A percentile compares a stretch with the other conserved stretches of the same genome.
These are phyloP conservation scores for Teleiodes luculella DNA, from an alignment of 2,888 invertebrate genomes.

Conservation along the genomic window DNA sequence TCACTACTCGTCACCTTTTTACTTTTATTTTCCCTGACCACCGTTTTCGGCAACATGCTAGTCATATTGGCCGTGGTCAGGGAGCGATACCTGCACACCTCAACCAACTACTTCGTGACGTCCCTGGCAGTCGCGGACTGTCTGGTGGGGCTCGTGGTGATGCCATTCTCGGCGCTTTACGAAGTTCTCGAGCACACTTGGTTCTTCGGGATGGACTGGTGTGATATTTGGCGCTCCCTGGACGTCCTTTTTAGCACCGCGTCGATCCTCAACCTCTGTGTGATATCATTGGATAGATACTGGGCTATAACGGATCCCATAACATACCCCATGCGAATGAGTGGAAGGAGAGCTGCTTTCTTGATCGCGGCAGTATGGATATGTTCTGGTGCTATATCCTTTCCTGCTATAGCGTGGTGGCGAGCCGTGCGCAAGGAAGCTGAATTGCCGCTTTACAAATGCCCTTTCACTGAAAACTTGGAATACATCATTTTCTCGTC, in stretches of 20 bases:
- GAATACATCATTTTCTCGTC: constrained; percentile 98
- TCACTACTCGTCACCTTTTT: constrained; percentile 89
- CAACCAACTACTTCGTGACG: constrained; percentile 98
- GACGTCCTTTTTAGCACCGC: constrained; percentile 99
- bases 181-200: constrained; percentile 93
- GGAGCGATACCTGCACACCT: constrained; percentile 96
- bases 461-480: constrained; percentile 97
- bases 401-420: constrained; percentile 99
- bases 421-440: constrained; percentile 90
- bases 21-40: constrained; percentile 92
- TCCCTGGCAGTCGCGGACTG: constrained; percentile 98
- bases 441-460: constrained; percentile 89
- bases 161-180: constrained; percentile 97
- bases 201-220: constrained; percentile 97
- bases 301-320: constrained; percentile 99
- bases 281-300: constrained; percentile 97
- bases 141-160: constrained; percentile 96
- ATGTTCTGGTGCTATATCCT: constrained; percentile 97
- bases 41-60: constrained; percentile 96
- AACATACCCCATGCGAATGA: constrained; percentile 97
- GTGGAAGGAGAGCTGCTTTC: constrained; percentile 88
- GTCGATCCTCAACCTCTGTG: constrained; percentile 97
- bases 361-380: constrained; percentile 97
- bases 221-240: constrained; percentile 97
- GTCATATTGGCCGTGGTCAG: constrained; percentile 96